phyloP scores from a whole-genome alignment of 2,888 invertebrate species.

The Drosophila merina region DNA sequence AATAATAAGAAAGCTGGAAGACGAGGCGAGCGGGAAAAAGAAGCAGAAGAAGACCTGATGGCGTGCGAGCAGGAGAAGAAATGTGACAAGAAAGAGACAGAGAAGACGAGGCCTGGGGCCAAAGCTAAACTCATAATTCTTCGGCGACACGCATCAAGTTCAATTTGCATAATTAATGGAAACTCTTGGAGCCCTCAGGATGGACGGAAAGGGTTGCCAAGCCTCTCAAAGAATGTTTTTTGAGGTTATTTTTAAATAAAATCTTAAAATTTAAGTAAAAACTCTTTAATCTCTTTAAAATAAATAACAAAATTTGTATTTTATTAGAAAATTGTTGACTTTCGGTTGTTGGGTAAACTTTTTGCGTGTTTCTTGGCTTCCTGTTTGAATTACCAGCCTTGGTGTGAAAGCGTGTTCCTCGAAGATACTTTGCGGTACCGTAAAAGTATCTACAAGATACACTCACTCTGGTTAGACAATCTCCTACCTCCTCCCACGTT shows the following conservation, averaged over 20 bases:
- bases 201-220: slow-evolving; percentile 22
- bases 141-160: slow-evolving; percentile 74
- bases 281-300: not conserved
- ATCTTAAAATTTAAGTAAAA: too few species aligned
- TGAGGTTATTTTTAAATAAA: too few species aligned
- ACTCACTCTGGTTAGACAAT: slow-evolving; percentile 20
- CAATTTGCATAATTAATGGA: slow-evolving; percentile 77
- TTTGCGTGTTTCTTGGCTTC: slow-evolving; percentile 37
- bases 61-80: slow-evolving; percentile 5
- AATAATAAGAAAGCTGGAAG: slow-evolving; percentile 23
- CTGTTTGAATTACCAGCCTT: slow-evolving; percentile 22
- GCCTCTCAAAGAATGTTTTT: not conserved
- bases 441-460: slow-evolving; percentile 34
- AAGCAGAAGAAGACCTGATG: slow-evolving; percentile 5
- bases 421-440: slow-evolving; percentile 37
- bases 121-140: slow-evolving; percentile 56
- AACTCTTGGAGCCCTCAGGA: slow-evolving; percentile 34
- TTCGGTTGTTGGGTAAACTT: slow-evolving; percentile 9
- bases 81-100: slow-evolving; percentile 18
- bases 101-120: slow-evolving; percentile 27
- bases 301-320: too few species aligned
- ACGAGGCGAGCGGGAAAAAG: slow-evolving; percentile 21
- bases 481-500: slow-evolving; percentile 8
- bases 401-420: slow-evolving; percentile 42
- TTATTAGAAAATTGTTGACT: not conserved